phyloP scores from a whole-genome alignment of 2,797 vertebrate genomes.

The Hemibagrus guttatus region DNA sequence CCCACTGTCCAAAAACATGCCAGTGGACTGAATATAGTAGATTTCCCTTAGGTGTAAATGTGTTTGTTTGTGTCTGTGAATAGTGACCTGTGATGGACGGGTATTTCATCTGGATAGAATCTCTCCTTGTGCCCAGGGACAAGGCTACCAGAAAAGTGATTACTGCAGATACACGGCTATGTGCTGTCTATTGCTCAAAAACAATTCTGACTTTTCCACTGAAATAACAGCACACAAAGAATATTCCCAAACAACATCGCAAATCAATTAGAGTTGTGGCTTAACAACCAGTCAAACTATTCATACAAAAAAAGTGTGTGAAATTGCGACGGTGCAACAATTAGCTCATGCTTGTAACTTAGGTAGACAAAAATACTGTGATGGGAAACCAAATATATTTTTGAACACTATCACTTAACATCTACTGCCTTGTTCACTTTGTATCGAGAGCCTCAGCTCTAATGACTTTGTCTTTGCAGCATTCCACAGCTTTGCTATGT shows the following conservation, averaged over 20 bases:
- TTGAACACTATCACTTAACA: not conserved
- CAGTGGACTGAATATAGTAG: not conserved
- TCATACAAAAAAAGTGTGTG: not conserved
- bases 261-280: not conserved
- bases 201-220: not conserved
- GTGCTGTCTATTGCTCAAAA: not conserved
- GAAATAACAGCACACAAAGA: not conserved
- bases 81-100: not conserved
- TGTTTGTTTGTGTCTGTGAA: not conserved
- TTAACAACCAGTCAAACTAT: not conserved
- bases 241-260: not conserved
- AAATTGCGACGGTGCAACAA: conserved; percentile 5
- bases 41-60: not conserved
- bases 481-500: conserved; percentile 54
- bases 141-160: not conserved
- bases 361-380: conserved; percentile 17
- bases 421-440: not conserved
- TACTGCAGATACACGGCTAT: not conserved
- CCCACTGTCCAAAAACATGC: not conserved
- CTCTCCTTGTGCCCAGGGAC: not conserved
- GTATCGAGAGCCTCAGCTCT: conserved; percentile 68
- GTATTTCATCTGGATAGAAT: not conserved
- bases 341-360: conserved; percentile 3
- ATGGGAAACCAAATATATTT: not conserved
- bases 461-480: conserved; percentile 58